These are phyloP conservation scores for Planiliza haematocheilus DNA, from an alignment of 2,113 vertebrate genomes.

Conservation along the genomic window DNA sequence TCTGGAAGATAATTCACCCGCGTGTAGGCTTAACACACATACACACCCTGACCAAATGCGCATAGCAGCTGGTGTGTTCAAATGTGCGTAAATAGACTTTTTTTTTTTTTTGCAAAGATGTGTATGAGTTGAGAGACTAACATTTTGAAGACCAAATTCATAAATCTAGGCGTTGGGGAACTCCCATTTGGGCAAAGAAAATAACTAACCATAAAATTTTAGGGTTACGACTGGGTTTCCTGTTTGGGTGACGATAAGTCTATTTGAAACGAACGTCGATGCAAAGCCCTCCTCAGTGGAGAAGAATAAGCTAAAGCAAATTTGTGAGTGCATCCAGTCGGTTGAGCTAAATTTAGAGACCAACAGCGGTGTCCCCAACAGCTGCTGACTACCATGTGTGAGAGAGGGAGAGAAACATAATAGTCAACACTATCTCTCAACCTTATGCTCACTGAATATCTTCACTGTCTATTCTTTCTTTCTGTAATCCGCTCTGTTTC, in stretches of 20 bases:
- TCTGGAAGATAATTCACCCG: conserved; percentile 45
- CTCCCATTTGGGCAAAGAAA: background rate
- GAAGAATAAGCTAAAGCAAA: conserved; percentile 18
- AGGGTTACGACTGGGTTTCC: background rate
- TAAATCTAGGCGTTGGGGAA: background rate
- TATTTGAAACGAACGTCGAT: background rate
- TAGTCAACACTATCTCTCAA: conserved; percentile 10
- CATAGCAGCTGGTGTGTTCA: conserved; percentile 24
- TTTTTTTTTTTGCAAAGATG: background rate
- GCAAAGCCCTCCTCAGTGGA: background rate
- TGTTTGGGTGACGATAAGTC: background rate
- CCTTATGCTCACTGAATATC: background rate
- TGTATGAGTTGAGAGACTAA: background rate
- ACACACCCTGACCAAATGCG: conserved; percentile 23
- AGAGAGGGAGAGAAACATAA: conserved; percentile 11
- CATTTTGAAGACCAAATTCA: background rate
- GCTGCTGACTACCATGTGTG: conserved; percentile 61
- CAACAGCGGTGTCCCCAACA: conserved; percentile 65
- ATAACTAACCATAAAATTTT: conserved; percentile 4
- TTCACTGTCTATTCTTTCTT: background rate
- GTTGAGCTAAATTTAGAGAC: conserved; percentile 70
- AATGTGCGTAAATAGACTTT: background rate
- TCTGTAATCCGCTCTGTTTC: background rate
- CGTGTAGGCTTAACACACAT: conserved; percentile 43
- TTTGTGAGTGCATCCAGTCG: conserved; percentile 21